These are phyloP conservation scores for Balearica regulorum DNA, from an alignment of 2,797 vertebrate genomes.

Conservation along the genomic window DNA sequence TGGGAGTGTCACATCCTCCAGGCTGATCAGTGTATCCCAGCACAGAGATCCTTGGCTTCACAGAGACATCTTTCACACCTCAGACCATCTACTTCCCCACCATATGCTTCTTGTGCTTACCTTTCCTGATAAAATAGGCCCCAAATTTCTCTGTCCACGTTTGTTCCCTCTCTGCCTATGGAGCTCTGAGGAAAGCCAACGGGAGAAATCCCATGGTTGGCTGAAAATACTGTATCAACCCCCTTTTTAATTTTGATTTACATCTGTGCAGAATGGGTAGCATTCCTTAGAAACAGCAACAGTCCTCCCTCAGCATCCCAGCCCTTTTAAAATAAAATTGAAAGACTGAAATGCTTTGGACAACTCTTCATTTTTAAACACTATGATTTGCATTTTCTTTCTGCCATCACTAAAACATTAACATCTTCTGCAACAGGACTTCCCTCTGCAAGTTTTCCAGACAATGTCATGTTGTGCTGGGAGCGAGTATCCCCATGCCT, in stretches of 20 bases:
- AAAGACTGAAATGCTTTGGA: background rate
- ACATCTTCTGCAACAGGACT: background rate
- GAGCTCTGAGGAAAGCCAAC: background rate
- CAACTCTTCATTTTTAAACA: background rate
- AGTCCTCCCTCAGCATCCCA: background rate
- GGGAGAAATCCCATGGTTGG: background rate
- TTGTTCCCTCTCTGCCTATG: background rate
- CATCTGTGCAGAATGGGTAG: background rate
- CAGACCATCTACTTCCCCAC: background rate
- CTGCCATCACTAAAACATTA: background rate
- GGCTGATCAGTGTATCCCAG: background rate
- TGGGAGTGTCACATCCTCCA: background rate
- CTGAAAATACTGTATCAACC: background rate
- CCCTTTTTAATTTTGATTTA: background rate
- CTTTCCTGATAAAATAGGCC: background rate
- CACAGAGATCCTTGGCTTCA: background rate
- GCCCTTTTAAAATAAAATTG: background rate
- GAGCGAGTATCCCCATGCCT: accelerated
- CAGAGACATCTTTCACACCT: slow-evolving; percentile 1
- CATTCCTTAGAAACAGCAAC: background rate
- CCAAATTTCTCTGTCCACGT: background rate
- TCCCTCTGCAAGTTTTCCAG: background rate
- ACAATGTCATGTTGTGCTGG: background rate
- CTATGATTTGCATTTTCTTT: background rate
- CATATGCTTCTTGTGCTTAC: background rate